Percentiles rank a stretch among this genome's conserved stretches.
Conservation (phyloP, 2,113 vertebrate species). For the Mastomys coucha region DNA sequence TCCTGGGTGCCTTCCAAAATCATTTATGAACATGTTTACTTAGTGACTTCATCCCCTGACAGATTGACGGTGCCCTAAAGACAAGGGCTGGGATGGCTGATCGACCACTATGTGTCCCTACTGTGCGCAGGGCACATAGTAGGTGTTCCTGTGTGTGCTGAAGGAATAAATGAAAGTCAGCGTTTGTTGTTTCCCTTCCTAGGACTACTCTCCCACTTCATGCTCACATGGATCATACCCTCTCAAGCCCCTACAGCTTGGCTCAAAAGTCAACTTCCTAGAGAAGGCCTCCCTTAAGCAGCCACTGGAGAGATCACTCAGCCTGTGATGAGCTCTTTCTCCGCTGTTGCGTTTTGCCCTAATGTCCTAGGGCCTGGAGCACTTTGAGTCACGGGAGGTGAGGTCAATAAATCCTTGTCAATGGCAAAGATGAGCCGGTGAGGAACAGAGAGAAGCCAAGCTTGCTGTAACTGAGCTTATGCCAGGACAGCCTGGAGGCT, state of each 20-base stretch:
- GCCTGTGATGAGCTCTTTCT: neutral
- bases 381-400: neutral
- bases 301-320: neutral
- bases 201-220: neutral
- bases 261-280: neutral
- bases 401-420: neutral
- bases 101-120: neutral
- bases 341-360: neutral
- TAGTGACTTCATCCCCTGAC: neutral
- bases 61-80: fast-evolving
- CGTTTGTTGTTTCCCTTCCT: neutral
- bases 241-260: neutral
- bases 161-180: neutral
- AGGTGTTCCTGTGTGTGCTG: neutral
- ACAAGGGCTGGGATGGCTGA: neutral
- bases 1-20: neutral
- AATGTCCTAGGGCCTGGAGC: neutral
- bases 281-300: neutral
- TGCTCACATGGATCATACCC: neutral
- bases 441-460: neutral
- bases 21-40: too few relatives aligned
- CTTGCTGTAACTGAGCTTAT: neutral
- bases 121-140: too few relatives aligned
- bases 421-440: neutral
- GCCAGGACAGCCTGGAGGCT: neutral